Evolutionary conservation across 2,797 vertebrate genomes (phyloP).

Genomic region (Falco rusticolus): DNA sequence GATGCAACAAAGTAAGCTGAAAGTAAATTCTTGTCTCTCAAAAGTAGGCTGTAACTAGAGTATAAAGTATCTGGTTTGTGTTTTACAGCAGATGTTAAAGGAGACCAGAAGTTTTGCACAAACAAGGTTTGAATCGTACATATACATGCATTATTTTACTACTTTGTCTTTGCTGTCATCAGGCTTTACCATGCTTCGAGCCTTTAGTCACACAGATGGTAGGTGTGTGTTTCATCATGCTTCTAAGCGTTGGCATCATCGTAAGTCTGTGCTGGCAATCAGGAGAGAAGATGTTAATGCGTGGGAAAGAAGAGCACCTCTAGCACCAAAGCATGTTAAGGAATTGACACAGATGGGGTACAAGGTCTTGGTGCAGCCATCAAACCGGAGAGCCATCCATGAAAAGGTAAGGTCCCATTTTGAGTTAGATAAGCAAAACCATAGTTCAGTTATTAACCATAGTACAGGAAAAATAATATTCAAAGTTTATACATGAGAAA

Average conservation of each 20-base stretch:
- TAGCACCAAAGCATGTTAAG: conserved; percentile 91
- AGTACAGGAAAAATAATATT: not conserved
- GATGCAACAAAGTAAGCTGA: not conserved
- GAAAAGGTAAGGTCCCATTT: conserved; percentile 83
- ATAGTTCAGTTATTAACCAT: not conserved
- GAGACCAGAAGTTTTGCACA: conserved; percentile 55
- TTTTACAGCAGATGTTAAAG: conserved; percentile 76
- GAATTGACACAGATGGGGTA: conserved; percentile 90
- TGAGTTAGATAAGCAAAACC: not conserved
- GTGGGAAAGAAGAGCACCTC: conserved; percentile 94
- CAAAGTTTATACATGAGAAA: not conserved
- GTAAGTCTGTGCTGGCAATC: conserved; percentile 85
- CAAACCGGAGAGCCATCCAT: conserved; percentile 93
- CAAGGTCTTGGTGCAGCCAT: conserved; percentile 94
- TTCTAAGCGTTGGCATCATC: conserved; percentile 74
- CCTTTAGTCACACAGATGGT: conserved; percentile 68
- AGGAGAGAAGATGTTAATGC: conserved; percentile 92
- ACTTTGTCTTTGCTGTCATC: conserved; percentile 49
- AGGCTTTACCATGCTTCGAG: conserved; percentile 84
- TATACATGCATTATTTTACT: not conserved
- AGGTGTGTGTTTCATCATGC: conserved; percentile 61
- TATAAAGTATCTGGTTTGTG: not conserved
- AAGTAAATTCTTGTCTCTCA: not conserved
- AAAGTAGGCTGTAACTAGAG: not conserved
- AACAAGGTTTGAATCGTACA: not conserved